phyloP scores from a whole-genome alignment of 2,797 vertebrate species.

The Lagodon rhomboides region DNA sequence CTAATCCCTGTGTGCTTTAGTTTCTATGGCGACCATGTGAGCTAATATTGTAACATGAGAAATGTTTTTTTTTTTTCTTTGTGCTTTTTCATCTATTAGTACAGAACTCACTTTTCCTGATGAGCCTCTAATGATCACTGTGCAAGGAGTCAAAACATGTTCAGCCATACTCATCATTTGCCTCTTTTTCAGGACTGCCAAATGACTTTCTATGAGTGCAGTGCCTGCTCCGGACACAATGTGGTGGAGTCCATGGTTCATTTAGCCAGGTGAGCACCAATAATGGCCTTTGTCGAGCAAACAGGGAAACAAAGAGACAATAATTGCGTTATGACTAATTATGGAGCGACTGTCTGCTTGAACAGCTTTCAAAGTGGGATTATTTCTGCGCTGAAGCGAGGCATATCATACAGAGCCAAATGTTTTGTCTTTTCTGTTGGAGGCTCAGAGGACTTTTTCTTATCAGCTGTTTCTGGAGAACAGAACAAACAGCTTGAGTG shows the following conservation, averaged over 20 bases:
- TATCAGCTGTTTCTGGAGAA: not conserved
- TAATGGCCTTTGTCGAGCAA: not conserved
- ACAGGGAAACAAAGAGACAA: not conserved
- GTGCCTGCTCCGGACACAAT: slow-evolving; percentile 90
- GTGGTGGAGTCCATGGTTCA: slow-evolving; percentile 88
- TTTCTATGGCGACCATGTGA: slow-evolving; percentile 46
- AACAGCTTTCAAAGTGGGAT: slow-evolving; percentile 6
- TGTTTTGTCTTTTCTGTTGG: slow-evolving; percentile 7
- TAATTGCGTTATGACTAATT: not conserved
- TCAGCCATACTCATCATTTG: not conserved
- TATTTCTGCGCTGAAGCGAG: slow-evolving; percentile 29
- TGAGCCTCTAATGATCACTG: not conserved
- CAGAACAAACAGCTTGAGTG: not conserved
- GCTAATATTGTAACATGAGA: slow-evolving; percentile 3
- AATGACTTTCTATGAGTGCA: slow-evolving; percentile 94
- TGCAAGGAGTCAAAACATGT: not conserved
- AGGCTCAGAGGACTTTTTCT: slow-evolving; percentile 11
- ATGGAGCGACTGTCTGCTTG: slow-evolving; percentile 7
- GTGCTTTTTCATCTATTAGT: not conserved
- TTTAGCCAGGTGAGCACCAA: slow-evolving; percentile 89
- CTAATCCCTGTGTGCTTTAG: not conserved
- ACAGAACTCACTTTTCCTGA: not conserved
- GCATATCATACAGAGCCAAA: slow-evolving; percentile 5
- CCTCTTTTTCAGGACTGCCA: slow-evolving; percentile 86
- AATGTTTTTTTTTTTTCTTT: not conserved